A percentile compares a stretch with the other conserved stretches of the same genome.
Evolutionary conservation across 2,888 invertebrate genomes (phyloP).

Genomic region (Dioctria rufipes): DNA sequence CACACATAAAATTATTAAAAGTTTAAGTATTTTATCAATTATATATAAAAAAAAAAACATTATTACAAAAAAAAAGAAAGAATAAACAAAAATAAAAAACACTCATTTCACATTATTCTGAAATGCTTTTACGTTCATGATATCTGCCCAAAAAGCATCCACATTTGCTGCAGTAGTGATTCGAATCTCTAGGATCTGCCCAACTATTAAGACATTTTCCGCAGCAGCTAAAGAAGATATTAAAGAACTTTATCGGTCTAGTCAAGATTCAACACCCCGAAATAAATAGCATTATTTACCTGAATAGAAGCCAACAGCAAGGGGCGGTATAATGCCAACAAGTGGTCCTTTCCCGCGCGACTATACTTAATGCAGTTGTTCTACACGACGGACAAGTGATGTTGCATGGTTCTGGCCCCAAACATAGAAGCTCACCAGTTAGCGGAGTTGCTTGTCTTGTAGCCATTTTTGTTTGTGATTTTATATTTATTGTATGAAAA

Average conservation of each 20-base stretch:
- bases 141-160: constrained; percentile 68
- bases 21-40: no score
- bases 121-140: neutral
- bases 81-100: no score
- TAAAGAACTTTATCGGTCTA: neutral
- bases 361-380: constrained; percentile 61
- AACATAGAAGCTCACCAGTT: constrained; percentile 24
- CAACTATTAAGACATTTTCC: neutral
- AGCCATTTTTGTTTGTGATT: neutral
- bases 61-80: no score
- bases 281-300: constrained; percentile 3
- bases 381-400: constrained; percentile 66
- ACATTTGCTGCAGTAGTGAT: constrained; percentile 68
- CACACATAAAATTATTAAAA: no score
- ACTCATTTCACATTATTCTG: no score
- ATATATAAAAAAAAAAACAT: no score
- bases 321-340: constrained; percentile 2
- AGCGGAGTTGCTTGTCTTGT: constrained; percentile 28
- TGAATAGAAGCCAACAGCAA: constrained; percentile 17
- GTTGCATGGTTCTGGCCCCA: neutral
- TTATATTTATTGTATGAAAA: neutral
- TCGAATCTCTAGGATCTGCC: constrained; percentile 62
- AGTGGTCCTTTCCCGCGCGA: constrained; percentile 57
- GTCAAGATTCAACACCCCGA: neutral
- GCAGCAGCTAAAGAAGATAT: constrained; percentile 17